Base-by-base conservation (phyloP, 2,888 invertebrate genomes). In the Glaucopsyche alexis region DNA sequence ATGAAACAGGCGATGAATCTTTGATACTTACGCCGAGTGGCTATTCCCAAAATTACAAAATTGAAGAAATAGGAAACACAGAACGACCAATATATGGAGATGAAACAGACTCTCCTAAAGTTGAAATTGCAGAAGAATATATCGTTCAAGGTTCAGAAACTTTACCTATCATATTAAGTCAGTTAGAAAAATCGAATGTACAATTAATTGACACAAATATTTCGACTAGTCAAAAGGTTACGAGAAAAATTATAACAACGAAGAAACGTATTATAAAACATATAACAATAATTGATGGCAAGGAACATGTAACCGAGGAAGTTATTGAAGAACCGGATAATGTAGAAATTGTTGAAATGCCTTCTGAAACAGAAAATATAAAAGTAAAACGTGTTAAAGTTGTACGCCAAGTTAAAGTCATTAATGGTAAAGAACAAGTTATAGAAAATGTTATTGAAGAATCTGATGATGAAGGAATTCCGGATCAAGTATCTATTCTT, bases 221-320 rank as follows among this genome's bases (percentile, higher is more conserved):
- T 42, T 9, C 45, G 1, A 71, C 60, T 16, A 60, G 45, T 45
- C 49, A 72, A 45, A 70, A 72, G 50, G 47, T 71, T 13, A 72
- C 65, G 14, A 74, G 71, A 64, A 76, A 73, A 29, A 66, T 55
- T 19, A 76, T 50, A 9, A 76, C 72, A 70, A 75, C 73, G 45
- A 74, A 74, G n/a, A 80, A 79, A 75, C 76, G 76, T 42, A 75
- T 81, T 5, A 81, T 84, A 70, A 94, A 95, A 76, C 94, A 94
- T 78, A 94, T 96, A 7, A 95, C 95, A 9, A 94, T 96, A 1
- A 94, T 96, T 73, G 95, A 97, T 83, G 96, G 96, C 0, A 95
- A 96, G 84, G 96, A 97, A 84, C 94, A 95, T 74, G 93, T 96
- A 0, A 95, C 95, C 1, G 97, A 97, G 87, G 97, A 97, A 88